Conservation (phyloP, 2,113 vertebrate species). For the Columbina picui region DNA sequence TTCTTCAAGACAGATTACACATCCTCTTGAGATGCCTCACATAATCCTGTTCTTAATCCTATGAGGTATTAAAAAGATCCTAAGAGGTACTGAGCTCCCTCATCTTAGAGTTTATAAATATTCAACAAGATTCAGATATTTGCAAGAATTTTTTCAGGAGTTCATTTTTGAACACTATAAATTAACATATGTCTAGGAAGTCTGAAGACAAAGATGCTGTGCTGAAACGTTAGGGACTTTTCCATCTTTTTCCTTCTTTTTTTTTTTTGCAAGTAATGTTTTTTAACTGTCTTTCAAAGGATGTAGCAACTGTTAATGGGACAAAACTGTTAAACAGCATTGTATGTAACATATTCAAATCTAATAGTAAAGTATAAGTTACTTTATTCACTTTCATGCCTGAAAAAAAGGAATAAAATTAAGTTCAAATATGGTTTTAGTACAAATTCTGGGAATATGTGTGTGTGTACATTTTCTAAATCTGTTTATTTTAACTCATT, state of each 20-base stretch:
- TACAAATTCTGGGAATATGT: not conserved
- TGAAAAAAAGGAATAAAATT: not conserved
- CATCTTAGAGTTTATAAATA: constrained; percentile 13
- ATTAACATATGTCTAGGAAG: not conserved
- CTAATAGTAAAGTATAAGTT: not conserved
- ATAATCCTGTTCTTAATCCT: constrained; percentile 25
- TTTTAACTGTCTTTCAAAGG: not conserved
- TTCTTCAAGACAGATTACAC: not conserved
- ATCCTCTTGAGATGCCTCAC: not conserved
- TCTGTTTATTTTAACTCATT: not conserved
- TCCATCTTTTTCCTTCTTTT: not conserved
- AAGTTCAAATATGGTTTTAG: not conserved
- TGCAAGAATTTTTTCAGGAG: not conserved
- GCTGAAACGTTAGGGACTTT: not conserved
- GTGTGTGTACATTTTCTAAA: not conserved
- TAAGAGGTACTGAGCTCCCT: not conserved
- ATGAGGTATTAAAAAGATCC: not conserved
- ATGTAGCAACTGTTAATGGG: not conserved
- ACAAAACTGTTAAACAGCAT: not conserved
- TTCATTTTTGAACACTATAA: not conserved
- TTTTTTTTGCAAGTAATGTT: not conserved
- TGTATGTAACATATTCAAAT: not conserved
- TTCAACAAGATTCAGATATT: not conserved
- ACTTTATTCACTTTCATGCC: not conserved
- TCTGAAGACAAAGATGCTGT: not conserved